These are phyloP conservation scores for Anoplophora glabripennis DNA, from an alignment of 1,140 invertebrate species.

Conservation along the genomic window DNA sequence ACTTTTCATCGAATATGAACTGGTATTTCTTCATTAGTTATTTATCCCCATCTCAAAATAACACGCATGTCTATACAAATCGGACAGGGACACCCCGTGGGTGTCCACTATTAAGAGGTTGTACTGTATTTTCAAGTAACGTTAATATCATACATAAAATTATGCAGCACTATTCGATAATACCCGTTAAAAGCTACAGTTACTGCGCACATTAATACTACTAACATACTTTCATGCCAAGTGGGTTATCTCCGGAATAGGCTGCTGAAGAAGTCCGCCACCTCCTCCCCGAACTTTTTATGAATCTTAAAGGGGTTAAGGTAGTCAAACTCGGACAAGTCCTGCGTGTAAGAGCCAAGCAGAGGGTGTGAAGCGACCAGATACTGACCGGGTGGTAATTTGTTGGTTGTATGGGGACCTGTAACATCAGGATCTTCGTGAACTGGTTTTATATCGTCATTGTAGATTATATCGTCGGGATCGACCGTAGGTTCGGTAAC, in stretches of 20 bases:
- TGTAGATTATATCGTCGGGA: constrained; percentile 26
- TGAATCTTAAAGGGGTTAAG: constrained; percentile 25
- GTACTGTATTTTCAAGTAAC: too few relatives aligned
- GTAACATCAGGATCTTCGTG: constrained; percentile 29
- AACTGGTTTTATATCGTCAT: constrained; percentile 27
- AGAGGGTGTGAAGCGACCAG: constrained; percentile 22
- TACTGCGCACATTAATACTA: too few relatives aligned
- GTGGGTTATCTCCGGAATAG: constrained; percentile 2
- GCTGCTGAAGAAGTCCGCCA: constrained; percentile 3
- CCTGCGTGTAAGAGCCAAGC: constrained; percentile 19
- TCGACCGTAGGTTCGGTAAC: constrained; percentile 16
- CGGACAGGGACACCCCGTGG: too few relatives aligned
- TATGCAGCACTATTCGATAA: too few relatives aligned
- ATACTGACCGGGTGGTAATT: constrained; percentile 22
- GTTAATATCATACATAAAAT: too few relatives aligned
- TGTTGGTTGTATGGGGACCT: constrained; percentile 24
- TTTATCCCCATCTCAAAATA: too few relatives aligned
- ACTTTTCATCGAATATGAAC: too few relatives aligned
- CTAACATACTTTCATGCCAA: too few relatives aligned
- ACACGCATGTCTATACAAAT: too few relatives aligned
- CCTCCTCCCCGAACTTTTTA: constrained; percentile 19
- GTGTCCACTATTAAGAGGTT: too few relatives aligned
- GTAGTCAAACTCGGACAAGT: constrained; percentile 5
- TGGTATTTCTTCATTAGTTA: too few relatives aligned
- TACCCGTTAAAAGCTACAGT: too few relatives aligned